phyloP scores from a whole-genome alignment of 2,797 vertebrate species.

The Sarcoramphus papa region DNA sequence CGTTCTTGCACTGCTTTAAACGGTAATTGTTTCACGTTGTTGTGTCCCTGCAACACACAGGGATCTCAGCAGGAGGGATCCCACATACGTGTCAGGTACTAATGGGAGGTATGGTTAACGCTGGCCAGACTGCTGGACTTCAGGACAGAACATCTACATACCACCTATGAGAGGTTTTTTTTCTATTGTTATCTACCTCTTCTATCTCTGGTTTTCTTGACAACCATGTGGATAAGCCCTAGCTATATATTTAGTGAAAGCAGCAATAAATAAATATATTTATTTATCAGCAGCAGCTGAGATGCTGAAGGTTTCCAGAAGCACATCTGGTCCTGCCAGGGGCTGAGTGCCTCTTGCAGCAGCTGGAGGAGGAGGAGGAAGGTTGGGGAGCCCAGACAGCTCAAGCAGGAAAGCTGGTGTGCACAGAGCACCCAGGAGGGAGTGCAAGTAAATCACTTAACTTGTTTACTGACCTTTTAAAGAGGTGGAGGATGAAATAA shows the following conservation, averaged over 20 bases:
- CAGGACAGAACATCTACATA: neutral
- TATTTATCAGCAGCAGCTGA: neutral
- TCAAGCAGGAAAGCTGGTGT: neutral
- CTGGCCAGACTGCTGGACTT: neutral
- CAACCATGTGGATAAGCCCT: neutral
- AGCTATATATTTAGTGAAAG: neutral
- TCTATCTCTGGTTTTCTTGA: neutral
- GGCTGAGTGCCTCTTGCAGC: neutral
- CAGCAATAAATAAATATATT: neutral
- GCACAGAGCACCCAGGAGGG: neutral
- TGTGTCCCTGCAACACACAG: accelerated
- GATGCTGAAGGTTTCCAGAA: neutral
- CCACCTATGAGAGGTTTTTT: neutral
- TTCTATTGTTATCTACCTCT: neutral
- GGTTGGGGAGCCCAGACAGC: neutral
- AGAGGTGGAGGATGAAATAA: neutral
- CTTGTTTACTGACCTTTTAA: neutral
- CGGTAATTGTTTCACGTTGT: accelerated
- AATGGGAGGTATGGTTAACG: accelerated
- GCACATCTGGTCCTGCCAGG: neutral
- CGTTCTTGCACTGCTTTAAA: accelerated
- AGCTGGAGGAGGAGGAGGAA: neutral
- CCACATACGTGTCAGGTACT: neutral
- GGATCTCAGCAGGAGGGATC: neutral
- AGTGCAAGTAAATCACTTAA: neutral